Evolutionary conservation across 2,113 vertebrate genomes (phyloP), one percentile per base, ranked within the genome.

Genomic region (Corythoichthys intestinalis): DNA sequence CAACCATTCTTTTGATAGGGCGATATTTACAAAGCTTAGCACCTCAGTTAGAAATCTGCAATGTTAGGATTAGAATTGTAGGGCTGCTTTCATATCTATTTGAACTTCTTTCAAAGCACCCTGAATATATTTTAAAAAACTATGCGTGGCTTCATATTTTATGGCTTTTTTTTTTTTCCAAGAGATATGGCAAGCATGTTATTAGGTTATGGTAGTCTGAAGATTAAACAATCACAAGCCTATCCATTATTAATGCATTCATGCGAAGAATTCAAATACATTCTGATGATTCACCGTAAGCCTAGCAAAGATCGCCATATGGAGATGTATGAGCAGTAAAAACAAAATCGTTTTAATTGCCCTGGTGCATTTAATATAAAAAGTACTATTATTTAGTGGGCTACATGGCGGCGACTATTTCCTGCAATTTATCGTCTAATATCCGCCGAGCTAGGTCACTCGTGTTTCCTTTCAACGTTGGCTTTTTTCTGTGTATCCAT

Each of bases 361-460:
- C 20, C 0, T 2, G n/a, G 10, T 2, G 5, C 39, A 46, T 62
- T 44, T n/a, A 62, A 9, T 62, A 44, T 62, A 20, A 54, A 41
- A 41, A 41, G 12, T 12, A 44, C 28, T 41, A 44, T 66, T 34
- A 38, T 39, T 28, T 67, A 10, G 15, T 14, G 39, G 2, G 2
- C 7, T 39, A 58, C 13, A 35, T 53, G 81, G 72, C 13, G 39
- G 0, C 0, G 76, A 13, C 77, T 85, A 81, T 71, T 87, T 73
- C n/a, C 84, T 83, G 77, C 57, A 73, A 74, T 73, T 46, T 70
- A 47, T 72, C 67, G 65, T 54, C 35, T 71, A 73, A 14, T 76
- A 78, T 78, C 80, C 67, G 44, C 65, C 2, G 48, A 38, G 77
- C 79, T 84, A 73, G 52, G 56, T 20, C 65, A 78, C 74, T 87